Conservation (phyloP, 64 coral and sea anemone genomes). For the Exaiptasia diaphana region DNA sequence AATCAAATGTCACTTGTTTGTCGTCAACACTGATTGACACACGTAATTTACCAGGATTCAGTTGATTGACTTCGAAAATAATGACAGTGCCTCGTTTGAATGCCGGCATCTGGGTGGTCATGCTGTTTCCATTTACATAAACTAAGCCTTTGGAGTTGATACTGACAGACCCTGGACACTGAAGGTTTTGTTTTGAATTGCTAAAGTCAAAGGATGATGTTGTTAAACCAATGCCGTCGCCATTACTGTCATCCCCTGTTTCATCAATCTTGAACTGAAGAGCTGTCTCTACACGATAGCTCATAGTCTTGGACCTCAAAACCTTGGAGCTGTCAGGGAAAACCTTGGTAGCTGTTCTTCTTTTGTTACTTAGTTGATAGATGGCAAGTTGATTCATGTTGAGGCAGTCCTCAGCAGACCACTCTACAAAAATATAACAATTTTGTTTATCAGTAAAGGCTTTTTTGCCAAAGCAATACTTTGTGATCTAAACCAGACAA, state of each 20-base stretch:
- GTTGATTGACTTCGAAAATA: slow-evolving; percentile 72
- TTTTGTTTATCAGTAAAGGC: no score
- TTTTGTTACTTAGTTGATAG: slow-evolving; percentile 91
- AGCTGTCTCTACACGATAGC: slow-evolving; percentile 78
- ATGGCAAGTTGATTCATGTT: slow-evolving; percentile 84
- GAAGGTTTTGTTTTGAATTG: slow-evolving; percentile 77
- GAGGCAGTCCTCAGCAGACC: slow-evolving; percentile 88
- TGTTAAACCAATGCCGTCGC: slow-evolving; percentile 90
- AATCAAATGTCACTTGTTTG: slow-evolving; percentile 98
- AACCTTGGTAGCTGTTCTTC: slow-evolving; percentile 91
- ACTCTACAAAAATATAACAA: slow-evolving; percentile 65
- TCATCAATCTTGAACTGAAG: slow-evolving; percentile 86
- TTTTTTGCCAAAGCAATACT: no score
- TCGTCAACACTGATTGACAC: slow-evolving; percentile 95
- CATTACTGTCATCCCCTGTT: slow-evolving; percentile 82
- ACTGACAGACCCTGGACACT: slow-evolving; percentile 77
- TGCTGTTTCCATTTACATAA: slow-evolving; percentile 79
- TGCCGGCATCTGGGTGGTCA: slow-evolving; percentile 86
- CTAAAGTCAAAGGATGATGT: slow-evolving; percentile 82
- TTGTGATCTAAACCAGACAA: no score
- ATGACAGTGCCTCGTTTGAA: slow-evolving; percentile 82
- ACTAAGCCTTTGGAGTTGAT: slow-evolving; percentile 94
- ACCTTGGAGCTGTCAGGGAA: slow-evolving; percentile 97
- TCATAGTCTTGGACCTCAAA: slow-evolving; percentile 86
- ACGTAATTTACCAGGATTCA: slow-evolving; percentile 63